Evolutionary conservation across 2,113 vertebrate species (phyloP).

Genomic region (Australoheros scitulus): DNA sequence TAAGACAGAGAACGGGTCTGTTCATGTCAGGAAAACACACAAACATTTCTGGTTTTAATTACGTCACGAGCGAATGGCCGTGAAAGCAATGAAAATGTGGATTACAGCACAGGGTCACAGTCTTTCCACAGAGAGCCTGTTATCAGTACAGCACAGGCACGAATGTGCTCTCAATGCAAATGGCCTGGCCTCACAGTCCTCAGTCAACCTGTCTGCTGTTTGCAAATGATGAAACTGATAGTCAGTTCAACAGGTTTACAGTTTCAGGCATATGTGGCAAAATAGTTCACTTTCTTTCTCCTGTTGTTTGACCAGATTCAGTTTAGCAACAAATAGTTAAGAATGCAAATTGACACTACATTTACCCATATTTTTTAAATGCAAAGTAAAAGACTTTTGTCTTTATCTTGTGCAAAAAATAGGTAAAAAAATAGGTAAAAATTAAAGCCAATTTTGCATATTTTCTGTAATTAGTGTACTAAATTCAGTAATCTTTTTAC

Average conservation of each 20-base stretch:
- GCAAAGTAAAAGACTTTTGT: background rate
- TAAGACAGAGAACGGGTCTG: constrained; percentile 41
- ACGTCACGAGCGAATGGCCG: constrained; percentile 52
- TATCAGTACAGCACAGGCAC: constrained; percentile 53
- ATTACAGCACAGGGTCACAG: constrained; percentile 48
- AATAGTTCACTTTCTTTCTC: background rate
- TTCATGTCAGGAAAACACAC: constrained; percentile 17
- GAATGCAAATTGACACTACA: background rate
- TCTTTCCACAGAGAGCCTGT: constrained; percentile 44
- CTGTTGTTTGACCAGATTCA: background rate
- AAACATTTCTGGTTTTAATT: constrained; percentile 30
- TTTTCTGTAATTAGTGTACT: background rate
- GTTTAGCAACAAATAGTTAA: background rate
- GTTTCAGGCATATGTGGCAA: background rate
- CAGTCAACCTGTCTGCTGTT: constrained; percentile 35
- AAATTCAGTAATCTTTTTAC: background rate
- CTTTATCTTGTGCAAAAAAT: too few species aligned
- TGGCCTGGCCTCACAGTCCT: background rate
- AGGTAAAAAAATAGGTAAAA: too few species aligned
- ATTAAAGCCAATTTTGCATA: too few species aligned
- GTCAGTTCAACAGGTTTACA: constrained; percentile 13
- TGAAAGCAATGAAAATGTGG: constrained; percentile 47
- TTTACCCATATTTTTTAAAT: background rate
- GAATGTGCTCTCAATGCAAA: constrained; percentile 61
- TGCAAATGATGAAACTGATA: constrained; percentile 9